Evolutionary conservation across 2,797 vertebrate genomes (phyloP).

Genomic region (Phrynocephalus guinanensis): DNA sequence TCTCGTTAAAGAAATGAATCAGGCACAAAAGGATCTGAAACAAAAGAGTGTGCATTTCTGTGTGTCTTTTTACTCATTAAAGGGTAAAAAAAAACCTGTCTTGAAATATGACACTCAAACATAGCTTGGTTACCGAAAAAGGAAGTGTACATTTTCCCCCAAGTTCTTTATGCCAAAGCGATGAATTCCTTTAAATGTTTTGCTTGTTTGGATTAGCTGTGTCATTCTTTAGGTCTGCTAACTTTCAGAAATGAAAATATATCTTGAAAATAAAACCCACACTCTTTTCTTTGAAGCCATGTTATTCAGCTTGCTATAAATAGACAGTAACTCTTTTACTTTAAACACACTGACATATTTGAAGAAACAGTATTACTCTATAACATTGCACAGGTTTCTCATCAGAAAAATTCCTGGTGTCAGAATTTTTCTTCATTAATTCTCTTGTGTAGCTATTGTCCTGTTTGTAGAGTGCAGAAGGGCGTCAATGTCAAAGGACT

Average conservation of each 20-base stretch:
- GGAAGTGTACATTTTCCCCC: constrained; percentile 73
- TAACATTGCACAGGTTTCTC: neutral
- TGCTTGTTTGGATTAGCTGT: constrained; percentile 43
- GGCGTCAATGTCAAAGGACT: neutral
- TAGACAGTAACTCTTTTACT: constrained; percentile 60
- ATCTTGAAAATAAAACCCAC: constrained; percentile 64
- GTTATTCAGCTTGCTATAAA: constrained; percentile 70
- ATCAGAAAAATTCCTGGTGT: too few relatives aligned
- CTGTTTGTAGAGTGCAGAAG: neutral
- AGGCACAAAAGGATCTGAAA: constrained; percentile 67
- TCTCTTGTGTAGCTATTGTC: too few relatives aligned
- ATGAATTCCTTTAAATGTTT: constrained; percentile 67
- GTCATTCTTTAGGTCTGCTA: constrained; percentile 60
- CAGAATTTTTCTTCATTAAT: too few relatives aligned
- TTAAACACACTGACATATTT: neutral
- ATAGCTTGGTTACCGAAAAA: constrained; percentile 49
- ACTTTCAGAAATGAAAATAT: constrained; percentile 70
- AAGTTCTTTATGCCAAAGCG: constrained; percentile 63
- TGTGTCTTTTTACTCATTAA: constrained; percentile 64
- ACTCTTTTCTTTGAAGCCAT: constrained; percentile 50
- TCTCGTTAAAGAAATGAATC: constrained; percentile 62
- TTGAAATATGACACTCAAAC: constrained; percentile 69
- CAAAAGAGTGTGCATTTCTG: constrained; percentile 61
- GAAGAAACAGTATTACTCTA: constrained; percentile 8
- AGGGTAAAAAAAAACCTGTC: constrained; percentile 59